Evolutionary conservation across 2,113 vertebrate genomes (phyloP).

Genomic region (Phaethornis superciliosus): DNA sequence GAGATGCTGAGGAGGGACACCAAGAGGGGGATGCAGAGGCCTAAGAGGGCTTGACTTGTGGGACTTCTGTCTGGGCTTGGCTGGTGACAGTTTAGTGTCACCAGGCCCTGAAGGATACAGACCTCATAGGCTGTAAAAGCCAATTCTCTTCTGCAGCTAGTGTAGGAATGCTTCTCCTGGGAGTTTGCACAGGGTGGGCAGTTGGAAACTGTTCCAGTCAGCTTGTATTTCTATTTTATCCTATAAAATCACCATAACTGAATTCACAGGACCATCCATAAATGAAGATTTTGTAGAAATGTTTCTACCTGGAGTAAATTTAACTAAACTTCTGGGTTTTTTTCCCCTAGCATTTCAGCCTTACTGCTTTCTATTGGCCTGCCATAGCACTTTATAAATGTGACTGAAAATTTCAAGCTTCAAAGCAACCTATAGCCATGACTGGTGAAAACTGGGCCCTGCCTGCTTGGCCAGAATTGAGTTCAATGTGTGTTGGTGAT

Average conservation of each 20-base stretch:
- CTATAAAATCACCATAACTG: not conserved
- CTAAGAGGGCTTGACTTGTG: not conserved
- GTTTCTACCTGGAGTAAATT: not conserved
- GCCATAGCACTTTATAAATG: not conserved
- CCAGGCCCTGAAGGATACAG: not conserved
- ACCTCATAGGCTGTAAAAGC: not conserved
- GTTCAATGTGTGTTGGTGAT: not conserved
- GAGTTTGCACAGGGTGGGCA: not conserved
- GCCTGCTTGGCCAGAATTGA: not conserved
- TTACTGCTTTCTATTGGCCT: not conserved
- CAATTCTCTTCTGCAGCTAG: not conserved
- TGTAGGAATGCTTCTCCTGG: not conserved
- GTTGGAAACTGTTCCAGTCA: not conserved
- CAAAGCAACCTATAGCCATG: not conserved
- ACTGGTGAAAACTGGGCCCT: not conserved
- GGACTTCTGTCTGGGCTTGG: not conserved
- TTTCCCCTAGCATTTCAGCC: not conserved
- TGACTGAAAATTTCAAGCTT: not conserved
- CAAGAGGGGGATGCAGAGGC: not conserved
- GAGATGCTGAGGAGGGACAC: not conserved
- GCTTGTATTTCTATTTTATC: not conserved
- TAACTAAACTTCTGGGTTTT: not conserved
- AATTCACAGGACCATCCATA: not conserved
- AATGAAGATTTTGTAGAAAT: not conserved
- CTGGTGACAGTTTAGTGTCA: rapidly evolving